phyloP scores from a whole-genome alignment of 2,113 vertebrate species.

The Rhizomys pruinosus region DNA sequence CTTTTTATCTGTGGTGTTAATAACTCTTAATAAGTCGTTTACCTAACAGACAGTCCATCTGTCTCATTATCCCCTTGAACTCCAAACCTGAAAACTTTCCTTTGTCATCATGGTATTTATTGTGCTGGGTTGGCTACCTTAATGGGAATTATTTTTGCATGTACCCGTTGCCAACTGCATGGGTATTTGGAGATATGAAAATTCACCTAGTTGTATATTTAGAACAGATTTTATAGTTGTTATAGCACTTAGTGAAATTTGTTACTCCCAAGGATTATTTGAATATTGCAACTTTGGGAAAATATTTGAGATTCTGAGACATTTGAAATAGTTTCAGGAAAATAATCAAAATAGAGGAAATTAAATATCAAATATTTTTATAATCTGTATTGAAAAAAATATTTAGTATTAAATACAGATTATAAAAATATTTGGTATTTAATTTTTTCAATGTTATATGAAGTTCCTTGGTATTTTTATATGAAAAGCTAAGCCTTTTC shows the following conservation, averaged over 20 bases:
- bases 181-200: neutral
- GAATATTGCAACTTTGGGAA: neutral
- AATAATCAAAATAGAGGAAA: neutral
- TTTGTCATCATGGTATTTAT: neutral
- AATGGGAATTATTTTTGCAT: neutral
- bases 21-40: neutral
- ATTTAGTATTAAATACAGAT: neutral
- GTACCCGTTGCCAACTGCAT: neutral
- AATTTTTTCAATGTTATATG: neutral
- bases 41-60: neutral
- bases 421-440: neutral
- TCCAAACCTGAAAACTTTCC: neutral
- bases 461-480: neutral
- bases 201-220: neutral
- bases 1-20: no score
- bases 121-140: fast-evolving
- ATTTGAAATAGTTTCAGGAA: neutral
- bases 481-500: neutral
- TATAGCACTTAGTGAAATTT: neutral
- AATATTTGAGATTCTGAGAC: neutral
- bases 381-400: neutral
- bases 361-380: neutral
- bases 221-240: neutral
- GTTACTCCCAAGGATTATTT: neutral
- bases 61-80: neutral